These are phyloP conservation scores for Drosophila punjabiensis DNA, from an alignment of 1,140 invertebrate species.

Conservation along the genomic window DNA sequence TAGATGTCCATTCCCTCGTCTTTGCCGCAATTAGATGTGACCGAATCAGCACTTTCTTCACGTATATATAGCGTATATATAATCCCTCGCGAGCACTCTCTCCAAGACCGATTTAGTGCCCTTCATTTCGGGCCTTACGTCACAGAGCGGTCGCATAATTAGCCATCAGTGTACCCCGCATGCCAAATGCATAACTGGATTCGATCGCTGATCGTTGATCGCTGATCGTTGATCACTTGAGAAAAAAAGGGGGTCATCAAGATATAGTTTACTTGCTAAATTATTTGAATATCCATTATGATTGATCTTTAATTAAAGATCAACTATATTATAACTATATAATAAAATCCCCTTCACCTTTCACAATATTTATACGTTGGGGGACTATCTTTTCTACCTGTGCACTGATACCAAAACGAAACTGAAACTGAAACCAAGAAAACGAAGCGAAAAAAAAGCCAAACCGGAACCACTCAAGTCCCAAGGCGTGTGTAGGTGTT, in stretches of 20 bases:
- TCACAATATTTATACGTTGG: background rate
- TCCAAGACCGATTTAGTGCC: slow-evolving; percentile 27
- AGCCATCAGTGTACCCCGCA: slow-evolving; percentile 43
- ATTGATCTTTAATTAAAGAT: background rate
- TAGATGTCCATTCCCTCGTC: slow-evolving; percentile 14
- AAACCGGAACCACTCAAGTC: slow-evolving; percentile 44
- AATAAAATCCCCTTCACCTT: background rate
- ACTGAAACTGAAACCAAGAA: slow-evolving; percentile 26
- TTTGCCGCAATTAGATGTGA: slow-evolving; percentile 38
- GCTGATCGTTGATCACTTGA: slow-evolving; percentile 33
- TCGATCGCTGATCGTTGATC: slow-evolving; percentile 35
- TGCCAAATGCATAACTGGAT: slow-evolving; percentile 54
- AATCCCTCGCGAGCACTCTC: slow-evolving; percentile 13
- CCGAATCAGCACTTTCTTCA: slow-evolving; percentile 24
- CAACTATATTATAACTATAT: background rate
- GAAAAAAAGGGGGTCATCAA: slow-evolving; percentile 9
- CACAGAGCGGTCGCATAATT: slow-evolving; percentile 40
- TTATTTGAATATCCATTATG: background rate
- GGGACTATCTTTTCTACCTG: background rate
- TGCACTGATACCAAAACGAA: slow-evolving; percentile 16
- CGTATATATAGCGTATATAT: background rate
- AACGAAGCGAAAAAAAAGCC: background rate
- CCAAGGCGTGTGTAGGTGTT: slow-evolving; percentile 71
- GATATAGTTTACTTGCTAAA: background rate
- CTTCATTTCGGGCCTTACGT: slow-evolving; percentile 38